Evolutionary conservation across 2,113 vertebrate genomes (phyloP).

Genomic region (Mormoops blainvillei): DNA sequence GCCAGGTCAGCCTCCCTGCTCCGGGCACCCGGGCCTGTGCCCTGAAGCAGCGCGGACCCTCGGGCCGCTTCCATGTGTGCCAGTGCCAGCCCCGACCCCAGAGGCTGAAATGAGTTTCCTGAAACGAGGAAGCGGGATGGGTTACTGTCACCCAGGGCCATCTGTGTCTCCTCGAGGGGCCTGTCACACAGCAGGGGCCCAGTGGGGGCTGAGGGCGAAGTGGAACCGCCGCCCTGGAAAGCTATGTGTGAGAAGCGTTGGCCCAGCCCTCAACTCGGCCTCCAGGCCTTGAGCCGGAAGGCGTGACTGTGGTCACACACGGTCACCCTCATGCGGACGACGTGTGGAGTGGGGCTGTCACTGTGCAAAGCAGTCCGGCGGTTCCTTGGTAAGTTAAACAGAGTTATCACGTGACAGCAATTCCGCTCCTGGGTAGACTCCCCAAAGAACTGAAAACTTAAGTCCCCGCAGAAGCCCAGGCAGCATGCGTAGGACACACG

Average conservation of each 20-base stretch:
- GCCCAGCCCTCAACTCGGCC: rapidly evolving
- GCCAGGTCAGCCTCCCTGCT: neutral
- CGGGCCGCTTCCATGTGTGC: rapidly evolving
- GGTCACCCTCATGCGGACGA: rapidly evolving
- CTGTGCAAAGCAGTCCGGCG: rapidly evolving
- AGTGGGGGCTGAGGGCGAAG: rapidly evolving
- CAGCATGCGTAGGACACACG: rapidly evolving
- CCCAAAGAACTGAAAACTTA: neutral
- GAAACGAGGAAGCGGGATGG: rapidly evolving
- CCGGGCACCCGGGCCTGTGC: neutral
- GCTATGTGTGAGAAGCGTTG: rapidly evolving
- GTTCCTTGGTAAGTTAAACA: too few relatives aligned
- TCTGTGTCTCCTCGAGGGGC: neutral
- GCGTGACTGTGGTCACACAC: rapidly evolving
- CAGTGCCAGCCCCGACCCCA: too few relatives aligned
- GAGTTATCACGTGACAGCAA: rapidly evolving
- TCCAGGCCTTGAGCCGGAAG: neutral
- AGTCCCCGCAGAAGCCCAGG: too few relatives aligned
- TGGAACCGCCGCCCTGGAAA: neutral
- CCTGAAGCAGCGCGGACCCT: rapidly evolving
- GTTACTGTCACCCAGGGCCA: rapidly evolving
- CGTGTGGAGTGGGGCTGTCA: rapidly evolving
- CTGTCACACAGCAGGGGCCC: neutral
- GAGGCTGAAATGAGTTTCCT: rapidly evolving
- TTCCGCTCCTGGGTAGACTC: rapidly evolving